Base-by-base conservation (phyloP, 1,140 invertebrate species). In the Adelges cooleyi region DNA sequence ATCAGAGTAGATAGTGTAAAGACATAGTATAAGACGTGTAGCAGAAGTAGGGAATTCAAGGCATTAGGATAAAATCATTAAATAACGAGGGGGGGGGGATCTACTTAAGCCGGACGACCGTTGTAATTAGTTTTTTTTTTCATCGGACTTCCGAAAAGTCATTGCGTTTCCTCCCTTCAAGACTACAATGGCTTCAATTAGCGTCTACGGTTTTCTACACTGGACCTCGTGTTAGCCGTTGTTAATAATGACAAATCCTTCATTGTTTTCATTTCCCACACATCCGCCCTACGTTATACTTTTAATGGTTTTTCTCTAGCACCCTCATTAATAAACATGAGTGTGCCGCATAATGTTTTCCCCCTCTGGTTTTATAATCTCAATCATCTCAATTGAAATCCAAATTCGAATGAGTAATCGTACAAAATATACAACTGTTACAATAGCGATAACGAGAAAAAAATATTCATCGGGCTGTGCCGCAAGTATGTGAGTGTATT, bases 251-350 rank as follows among this genome's bases (percentile, higher is more conserved):
- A 44, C 38, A 44, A 2, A 44, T 44, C 44, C 23, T 44, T 42
- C 38, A 44, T 59, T 59, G 53, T 59, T 59, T 53, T 44, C 22
- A 25, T 44, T 44, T 59, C 25, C 53, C 53, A 44, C 23, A 59
- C 36, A 27, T 25, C 38, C 22, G 38, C 18, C 33, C 9, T 2
- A 44, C 38, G 44, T 25, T 17, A 27, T 11, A 18, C 22, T 59
- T 44, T 27, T 44, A 59, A 59, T 44, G 53, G 23, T 40, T 42
- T 42, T 59, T 59, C 22, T 44, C 29, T n/a, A 17, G n/a, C 3
- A 25, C 38, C 23, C 38, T 44, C 15, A 59, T 59, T 42, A 44
- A 59, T 44, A 59, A 59, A 59, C 23, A 59, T 5, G 22, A 59
- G 22, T 59, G 5, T 17, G 6, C 22, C 15, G 22, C 38, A 18